phyloP scores from a whole-genome alignment of 2,888 invertebrate species.

The Volucella zonaria region DNA sequence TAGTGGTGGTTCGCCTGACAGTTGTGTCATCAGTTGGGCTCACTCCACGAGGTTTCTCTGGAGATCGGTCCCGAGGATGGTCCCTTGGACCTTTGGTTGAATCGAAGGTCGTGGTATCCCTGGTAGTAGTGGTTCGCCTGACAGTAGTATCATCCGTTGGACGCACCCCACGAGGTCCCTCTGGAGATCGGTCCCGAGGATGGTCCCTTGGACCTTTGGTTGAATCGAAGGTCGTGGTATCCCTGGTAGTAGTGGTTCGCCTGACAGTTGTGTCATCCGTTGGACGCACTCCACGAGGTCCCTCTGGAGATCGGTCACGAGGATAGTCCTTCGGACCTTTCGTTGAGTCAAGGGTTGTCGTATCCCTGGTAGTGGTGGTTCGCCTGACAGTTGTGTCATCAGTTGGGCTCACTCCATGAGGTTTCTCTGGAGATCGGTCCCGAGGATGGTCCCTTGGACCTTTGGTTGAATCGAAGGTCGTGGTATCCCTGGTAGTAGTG shows the following conservation, averaged over 20 bases:
- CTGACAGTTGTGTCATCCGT: constrained; percentile 3
- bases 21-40: constrained; percentile 24
- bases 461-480: too few species aligned
- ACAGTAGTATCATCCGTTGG: constrained; percentile 5
- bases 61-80: not conserved
- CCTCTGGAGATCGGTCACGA: constrained; percentile 18
- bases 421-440: not conserved
- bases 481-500: too few species aligned
- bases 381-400: not conserved
- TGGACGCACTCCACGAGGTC: constrained; percentile 19
- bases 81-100: not conserved
- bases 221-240: too few species aligned
- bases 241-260: not conserved
- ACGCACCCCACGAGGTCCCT: constrained; percentile 5
- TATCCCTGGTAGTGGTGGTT: not conserved
- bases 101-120: not conserved
- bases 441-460: not conserved
- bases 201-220: not conserved
- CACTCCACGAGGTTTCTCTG: not conserved
- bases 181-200: constrained; percentile 31
- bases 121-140: constrained; percentile 3
- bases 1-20: not conserved
- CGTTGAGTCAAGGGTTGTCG: not conserved
- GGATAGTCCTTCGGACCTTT: constrained; percentile 21
- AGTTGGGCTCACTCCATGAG: not conserved